These are phyloP conservation scores for Capitulum mitella DNA, from an alignment of 2,888 invertebrate genomes.

Conservation along the genomic window DNA sequence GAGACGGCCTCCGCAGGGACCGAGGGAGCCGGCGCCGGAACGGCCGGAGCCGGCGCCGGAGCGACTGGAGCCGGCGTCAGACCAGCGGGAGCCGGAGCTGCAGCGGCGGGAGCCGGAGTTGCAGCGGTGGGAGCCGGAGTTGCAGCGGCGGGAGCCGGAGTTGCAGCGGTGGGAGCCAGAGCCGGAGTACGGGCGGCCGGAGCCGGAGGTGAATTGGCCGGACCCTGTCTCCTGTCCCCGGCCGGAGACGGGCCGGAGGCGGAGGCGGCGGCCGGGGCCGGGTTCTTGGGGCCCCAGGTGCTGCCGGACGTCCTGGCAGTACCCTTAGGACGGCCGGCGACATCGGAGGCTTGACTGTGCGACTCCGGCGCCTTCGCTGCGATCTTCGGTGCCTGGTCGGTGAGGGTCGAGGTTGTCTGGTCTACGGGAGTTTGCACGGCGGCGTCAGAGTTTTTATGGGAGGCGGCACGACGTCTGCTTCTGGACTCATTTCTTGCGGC, in stretches of 20 bases:
- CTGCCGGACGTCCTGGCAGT: not conserved
- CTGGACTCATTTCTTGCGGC: not conserved
- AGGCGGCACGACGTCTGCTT: not conserved
- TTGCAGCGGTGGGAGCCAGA: not conserved
- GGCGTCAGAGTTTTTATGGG: not conserved
- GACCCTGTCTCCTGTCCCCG: not conserved
- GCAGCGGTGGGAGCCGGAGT: not conserved
- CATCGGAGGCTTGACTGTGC: not conserved
- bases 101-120: not conserved
- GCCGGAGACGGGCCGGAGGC: too few relatives aligned
- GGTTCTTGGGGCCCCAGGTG: not conserved
- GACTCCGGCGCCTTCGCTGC: not conserved
- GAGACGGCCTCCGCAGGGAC: not conserved
- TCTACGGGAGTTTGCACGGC: not conserved
- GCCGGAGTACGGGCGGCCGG: not conserved
- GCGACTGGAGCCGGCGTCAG: not conserved
- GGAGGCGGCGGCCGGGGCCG: not conserved
- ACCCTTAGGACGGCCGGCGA: not conserved
- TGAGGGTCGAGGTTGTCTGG: not conserved
- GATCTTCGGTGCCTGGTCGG: not conserved
- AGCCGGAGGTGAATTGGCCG: not conserved
- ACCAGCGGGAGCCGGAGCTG: not conserved
- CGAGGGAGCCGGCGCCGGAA: not conserved
- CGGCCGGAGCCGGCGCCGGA: not conserved
- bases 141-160: not conserved